Percentiles rank a stretch among this genome's conserved stretches.
These are phyloP conservation scores for Leptinotarsa undecemlineata DNA, from an alignment of 1,140 invertebrate genomes.

Conservation along the genomic window DNA sequence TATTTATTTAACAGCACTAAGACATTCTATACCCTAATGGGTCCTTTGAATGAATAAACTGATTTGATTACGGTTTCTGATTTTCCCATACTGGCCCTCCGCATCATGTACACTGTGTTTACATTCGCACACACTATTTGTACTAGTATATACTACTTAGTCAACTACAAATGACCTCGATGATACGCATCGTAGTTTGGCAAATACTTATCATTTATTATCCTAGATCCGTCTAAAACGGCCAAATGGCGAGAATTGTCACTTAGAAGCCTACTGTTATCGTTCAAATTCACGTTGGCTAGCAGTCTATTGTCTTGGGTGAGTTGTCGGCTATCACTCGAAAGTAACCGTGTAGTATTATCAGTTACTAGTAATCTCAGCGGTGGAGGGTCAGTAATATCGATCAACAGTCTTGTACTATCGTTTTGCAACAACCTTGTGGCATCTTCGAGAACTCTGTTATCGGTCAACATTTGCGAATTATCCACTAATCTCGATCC, in stretches of 20 bases:
- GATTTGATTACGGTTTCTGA: too few species aligned
- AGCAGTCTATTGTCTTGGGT: conserved; percentile 48
- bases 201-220: conserved; percentile 54
- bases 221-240: conserved; percentile 46
- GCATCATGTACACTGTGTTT: too few species aligned
- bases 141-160: too few species aligned
- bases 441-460: conserved; percentile 38
- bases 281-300: conserved; percentile 46
- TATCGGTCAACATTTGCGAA: conserved; percentile 45
- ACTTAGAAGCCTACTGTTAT: conserved; percentile 33
- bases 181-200: conserved; percentile 53
- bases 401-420: conserved; percentile 39
- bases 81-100: too few species aligned
- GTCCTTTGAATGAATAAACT: too few species aligned
- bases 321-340: conserved; percentile 46
- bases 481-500: conserved; percentile 44
- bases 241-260: conserved; percentile 47
- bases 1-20: too few species aligned
- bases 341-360: conserved; percentile 37
- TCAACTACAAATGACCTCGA: conserved; percentile 49
- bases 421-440: conserved; percentile 37
- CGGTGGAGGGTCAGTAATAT: conserved; percentile 41
- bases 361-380: conserved; percentile 48
- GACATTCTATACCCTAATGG: too few species aligned
- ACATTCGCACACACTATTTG: too few species aligned